These are phyloP conservation scores for Acromyrmex charruanus DNA, from an alignment of 1,140 invertebrate genomes.

Conservation along the genomic window DNA sequence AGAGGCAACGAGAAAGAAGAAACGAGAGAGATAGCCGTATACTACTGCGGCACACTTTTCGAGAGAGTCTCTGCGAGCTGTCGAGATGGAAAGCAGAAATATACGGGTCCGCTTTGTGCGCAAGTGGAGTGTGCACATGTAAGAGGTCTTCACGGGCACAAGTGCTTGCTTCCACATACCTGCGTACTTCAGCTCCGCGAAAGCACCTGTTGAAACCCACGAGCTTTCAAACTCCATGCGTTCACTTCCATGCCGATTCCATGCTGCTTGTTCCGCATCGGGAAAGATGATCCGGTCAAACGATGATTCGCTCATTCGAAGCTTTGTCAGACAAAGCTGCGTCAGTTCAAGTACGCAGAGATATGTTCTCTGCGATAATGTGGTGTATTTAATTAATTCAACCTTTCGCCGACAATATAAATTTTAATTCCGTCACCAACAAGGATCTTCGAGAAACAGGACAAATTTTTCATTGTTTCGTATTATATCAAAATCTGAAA, in stretches of 20 bases:
- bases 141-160: slow-evolving; percentile 80
- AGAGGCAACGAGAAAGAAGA: neutral
- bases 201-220: slow-evolving; percentile 82
- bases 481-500: too few relatives aligned
- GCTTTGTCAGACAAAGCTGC: neutral
- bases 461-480: too few relatives aligned
- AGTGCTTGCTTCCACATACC: slow-evolving; percentile 84
- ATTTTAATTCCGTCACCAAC: too few relatives aligned
- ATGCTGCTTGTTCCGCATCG: slow-evolving; percentile 38
- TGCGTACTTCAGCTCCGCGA: slow-evolving; percentile 81
- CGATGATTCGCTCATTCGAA: neutral
- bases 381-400: neutral
- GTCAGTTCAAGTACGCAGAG: neutral
- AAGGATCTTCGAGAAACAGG: too few relatives aligned
- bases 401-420: neutral
- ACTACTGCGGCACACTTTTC: slow-evolving; percentile 68
- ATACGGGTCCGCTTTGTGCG: slow-evolving; percentile 81
- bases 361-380: neutral
- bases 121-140: slow-evolving; percentile 79
- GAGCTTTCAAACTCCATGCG: slow-evolving; percentile 71
- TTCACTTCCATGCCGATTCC: slow-evolving; percentile 73
- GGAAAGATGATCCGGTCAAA: slow-evolving; percentile 15
- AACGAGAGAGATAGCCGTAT: slow-evolving; percentile 25
- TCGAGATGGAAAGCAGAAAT: slow-evolving; percentile 80
- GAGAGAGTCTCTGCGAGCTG: slow-evolving; percentile 76